phyloP scores from a whole-genome alignment of 2,888 invertebrate species.

The Drosophila pseudotalamancana region DNA sequence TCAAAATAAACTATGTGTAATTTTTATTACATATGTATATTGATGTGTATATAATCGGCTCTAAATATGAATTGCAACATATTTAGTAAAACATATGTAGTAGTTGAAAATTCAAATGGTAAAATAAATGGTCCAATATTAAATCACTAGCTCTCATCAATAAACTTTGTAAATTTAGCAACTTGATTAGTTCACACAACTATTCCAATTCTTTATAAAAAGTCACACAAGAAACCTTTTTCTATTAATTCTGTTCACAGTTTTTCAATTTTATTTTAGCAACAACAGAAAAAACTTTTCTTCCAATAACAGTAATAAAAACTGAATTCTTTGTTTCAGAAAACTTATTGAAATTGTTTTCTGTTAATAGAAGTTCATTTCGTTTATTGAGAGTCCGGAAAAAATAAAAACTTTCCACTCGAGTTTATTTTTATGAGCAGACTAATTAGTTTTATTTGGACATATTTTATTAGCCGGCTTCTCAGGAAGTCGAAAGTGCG shows the following conservation, averaged over 20 bases:
- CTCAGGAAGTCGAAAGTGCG: constrained; percentile 8
- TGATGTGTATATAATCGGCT: too few species aligned
- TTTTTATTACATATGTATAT: too few species aligned
- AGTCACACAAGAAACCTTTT: too few species aligned
- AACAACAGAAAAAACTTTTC: not conserved
- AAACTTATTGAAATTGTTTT: constrained; percentile 1
- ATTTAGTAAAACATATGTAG: too few species aligned
- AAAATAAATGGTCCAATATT: too few species aligned
- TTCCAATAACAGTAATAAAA: not conserved
- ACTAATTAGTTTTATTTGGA: constrained; percentile 57
- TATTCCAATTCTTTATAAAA: too few species aligned
- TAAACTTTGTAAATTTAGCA: too few species aligned
- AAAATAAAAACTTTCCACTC: constrained; percentile 4
- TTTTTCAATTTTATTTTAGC: not conserved
- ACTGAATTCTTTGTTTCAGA: not conserved
- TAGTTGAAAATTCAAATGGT: too few species aligned
- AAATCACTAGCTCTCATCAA: too few species aligned
- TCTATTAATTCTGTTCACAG: not conserved
- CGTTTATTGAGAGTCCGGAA: not conserved
- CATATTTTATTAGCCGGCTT: constrained; percentile 53
- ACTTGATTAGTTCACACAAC: too few species aligned
- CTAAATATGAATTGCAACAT: too few species aligned
- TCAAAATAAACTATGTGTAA: too few species aligned
- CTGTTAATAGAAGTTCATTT: not conserved
- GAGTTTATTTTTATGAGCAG: constrained; percentile 22